Base-by-base conservation (phyloP, 2,113 vertebrate genomes). In the Calonectris borealis region DNA sequence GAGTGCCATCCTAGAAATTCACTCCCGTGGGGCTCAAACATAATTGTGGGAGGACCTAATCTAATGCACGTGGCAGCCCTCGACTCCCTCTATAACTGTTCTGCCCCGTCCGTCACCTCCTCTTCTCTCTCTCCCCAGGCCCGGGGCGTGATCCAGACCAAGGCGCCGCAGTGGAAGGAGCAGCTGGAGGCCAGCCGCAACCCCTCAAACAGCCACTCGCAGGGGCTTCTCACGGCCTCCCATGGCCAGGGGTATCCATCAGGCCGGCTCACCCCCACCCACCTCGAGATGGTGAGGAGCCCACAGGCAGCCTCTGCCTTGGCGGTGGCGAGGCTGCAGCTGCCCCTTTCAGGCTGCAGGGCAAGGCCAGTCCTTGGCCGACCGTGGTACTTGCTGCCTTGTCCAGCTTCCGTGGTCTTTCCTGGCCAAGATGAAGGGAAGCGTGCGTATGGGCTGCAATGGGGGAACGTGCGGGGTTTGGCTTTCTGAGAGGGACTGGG, bases 141-240 rank as follows among this genome's bases (percentile, higher is more conserved):
- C 72, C 97, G 97, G 58, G 77, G 97, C 24, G 34, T 96, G 93
- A 97, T 98, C 40, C 98, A 98, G 91, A 97, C 71, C 89, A 98
- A 98, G 76, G 91, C 90, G 10, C 91, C 98, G 0, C 69, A 87
- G 76, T 98, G 98, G 98, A 98, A 98, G 82, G 98, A 98, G 87
- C 98, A 98, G 88, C 88, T 98, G 51, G 98, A 98, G 65, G 97
- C 98, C 95, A 98, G 96, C 81, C 98, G 97, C 84, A 94, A 91
- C 92, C 95, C 98, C 52, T 86, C 96, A 0, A 97, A 96, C 60
- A 97, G 97, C 89, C 98, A 98, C 73, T 70, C 96, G 1, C 98
- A 97, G 3, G 94, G 88, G 6, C 93, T 97, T 73, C 95, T 98
- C 15, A 12, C 91, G 16, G 40, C 97, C 0, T 66, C 83, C 64